Percentiles rank a stretch among this genome's conserved stretches.
phyloP scores from a whole-genome alignment of 30 jellyfish, hydroid and myxozoan genomes.

The Aurelia aurita region DNA sequence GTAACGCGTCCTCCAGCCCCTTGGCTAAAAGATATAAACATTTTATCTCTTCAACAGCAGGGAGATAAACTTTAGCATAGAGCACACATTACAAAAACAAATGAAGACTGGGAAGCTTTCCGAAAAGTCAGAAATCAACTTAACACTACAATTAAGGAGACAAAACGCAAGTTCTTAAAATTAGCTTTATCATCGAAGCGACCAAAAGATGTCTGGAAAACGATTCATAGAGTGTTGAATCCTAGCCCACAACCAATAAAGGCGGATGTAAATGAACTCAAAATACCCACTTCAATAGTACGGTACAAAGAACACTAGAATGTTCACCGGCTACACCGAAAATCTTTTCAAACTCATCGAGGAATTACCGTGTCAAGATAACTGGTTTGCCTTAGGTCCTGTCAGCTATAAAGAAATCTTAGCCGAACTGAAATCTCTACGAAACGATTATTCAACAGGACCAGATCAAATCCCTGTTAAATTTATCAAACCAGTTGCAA shows the following conservation, averaged over 20 bases:
- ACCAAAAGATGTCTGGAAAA: constrained; percentile 69
- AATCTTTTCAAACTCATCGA: constrained; percentile 40
- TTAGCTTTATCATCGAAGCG: constrained; percentile 35
- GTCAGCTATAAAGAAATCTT: constrained; percentile 38
- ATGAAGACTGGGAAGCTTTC: too few species aligned
- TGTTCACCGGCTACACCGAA: constrained; percentile 29
- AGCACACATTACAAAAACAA: too few species aligned
- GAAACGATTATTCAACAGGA: constrained; percentile 65
- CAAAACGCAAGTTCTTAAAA: constrained; percentile 20
- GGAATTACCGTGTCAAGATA: constrained; percentile 32
- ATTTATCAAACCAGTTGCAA: constrained; percentile 29
- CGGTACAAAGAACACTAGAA: constrained; percentile 72
- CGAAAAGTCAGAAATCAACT: too few species aligned
- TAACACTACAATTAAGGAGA: constrained; percentile 4
- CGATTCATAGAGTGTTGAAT: constrained; percentile 70
- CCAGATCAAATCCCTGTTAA: constrained; percentile 61
- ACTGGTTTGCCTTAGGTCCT: constrained; percentile 61
- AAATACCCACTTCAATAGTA: constrained; percentile 56
- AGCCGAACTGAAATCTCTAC: constrained; percentile 53
- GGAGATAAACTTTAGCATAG: too few species aligned
- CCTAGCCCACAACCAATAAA: constrained; percentile 75
- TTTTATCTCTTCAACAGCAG: too few species aligned
- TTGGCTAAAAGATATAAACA: too few species aligned
- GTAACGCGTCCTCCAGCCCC: too few species aligned
- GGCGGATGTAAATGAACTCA: constrained; percentile 57